Evolutionary conservation across 2,888 invertebrate species (phyloP), one percentile per base, ranked within the genome.

Genomic region (Stenodera caucasica): DNA sequence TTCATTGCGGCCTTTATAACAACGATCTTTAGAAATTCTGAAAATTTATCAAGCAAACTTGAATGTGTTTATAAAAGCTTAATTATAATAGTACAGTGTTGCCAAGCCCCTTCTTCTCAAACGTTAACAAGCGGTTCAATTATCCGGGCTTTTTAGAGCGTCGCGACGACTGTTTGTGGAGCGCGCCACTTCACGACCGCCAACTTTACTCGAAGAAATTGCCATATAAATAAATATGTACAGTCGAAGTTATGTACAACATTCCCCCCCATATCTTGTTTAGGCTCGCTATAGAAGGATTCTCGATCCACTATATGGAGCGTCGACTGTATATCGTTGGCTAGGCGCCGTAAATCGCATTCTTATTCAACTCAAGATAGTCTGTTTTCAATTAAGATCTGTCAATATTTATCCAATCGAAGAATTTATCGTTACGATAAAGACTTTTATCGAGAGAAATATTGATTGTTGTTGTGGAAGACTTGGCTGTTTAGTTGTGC

Each of bases 61-160:
- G 37, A 18, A 57, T 55, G 65, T 64, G 65, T 67, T 69, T 64
- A 67, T 67, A 67, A 69, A 69, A 66, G 67, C 67, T 69, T 67
- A 69, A 69, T 69, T 69, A 67, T 67, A 58, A 64, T 61, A 59
- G 66, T 60, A 57, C 57, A 64, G 61, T 64, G 64, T 66, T 60
- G 64, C 64, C 68, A 59, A n/a, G n/a, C n/a, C n/a, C 63, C 32
- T 6, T 8, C 62, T n/a, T n/a, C n/a, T n/a, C n/a, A n/a, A n/a
- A n/a, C 63, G 64, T 67, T 67, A 67, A 67, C 69, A 65, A 69
- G 71, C 66, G 66, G 68, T 71, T 69, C 69, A 71, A 69, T 71
- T 70, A 70, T 67, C 67, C 65, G 53, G 66, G 69, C 67, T 66
- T 68, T 65, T 67, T 61, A 65, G 65, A 62, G 63, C 66, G 63